A percentile compares a stretch with the other conserved stretches of the same genome.
Evolutionary conservation across 1,140 invertebrate species (phyloP).

Genomic region (Andrena cerasifolii): DNA sequence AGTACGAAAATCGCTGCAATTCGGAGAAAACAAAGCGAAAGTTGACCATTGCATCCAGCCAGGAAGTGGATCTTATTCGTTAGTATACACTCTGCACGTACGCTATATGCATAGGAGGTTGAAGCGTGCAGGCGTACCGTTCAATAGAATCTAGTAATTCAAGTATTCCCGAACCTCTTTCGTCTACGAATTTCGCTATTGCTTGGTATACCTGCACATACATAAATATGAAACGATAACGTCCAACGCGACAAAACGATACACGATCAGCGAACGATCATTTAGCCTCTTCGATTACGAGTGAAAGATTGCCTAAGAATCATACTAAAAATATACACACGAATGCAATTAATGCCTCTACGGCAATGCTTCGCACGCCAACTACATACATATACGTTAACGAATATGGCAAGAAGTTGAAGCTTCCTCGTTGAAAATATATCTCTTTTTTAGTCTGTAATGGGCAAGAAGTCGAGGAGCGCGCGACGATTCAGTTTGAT

Average conservation of each 20-base stretch:
- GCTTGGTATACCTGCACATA: no score
- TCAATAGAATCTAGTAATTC: no score
- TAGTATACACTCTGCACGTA: no score
- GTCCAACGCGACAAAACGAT: constrained; percentile 30
- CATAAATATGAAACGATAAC: constrained; percentile 11
- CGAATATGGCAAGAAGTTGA: constrained; percentile 49
- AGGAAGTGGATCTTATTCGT: no score
- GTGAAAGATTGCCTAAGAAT: constrained; percentile 15
- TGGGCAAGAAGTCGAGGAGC: not conserved
- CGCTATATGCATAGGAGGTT: no score
- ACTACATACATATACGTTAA: constrained; percentile 3
- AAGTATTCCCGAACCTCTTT: no score
- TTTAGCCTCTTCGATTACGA: constrained; percentile 41
- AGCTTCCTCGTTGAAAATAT: not conserved
- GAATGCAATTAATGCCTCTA: constrained; percentile 21
- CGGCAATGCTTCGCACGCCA: no score
- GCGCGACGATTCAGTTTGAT: not conserved
- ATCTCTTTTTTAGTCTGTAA: not conserved
- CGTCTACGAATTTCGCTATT: no score
- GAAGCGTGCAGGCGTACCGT: no score
- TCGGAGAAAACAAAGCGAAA: no score
- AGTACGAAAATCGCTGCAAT: no score
- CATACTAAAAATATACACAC: not conserved
- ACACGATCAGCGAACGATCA: not conserved
- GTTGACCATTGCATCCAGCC: no score